These are phyloP conservation scores for Orthonyx spaldingii DNA, from an alignment of 2,113 vertebrate genomes.

Conservation along the genomic window DNA sequence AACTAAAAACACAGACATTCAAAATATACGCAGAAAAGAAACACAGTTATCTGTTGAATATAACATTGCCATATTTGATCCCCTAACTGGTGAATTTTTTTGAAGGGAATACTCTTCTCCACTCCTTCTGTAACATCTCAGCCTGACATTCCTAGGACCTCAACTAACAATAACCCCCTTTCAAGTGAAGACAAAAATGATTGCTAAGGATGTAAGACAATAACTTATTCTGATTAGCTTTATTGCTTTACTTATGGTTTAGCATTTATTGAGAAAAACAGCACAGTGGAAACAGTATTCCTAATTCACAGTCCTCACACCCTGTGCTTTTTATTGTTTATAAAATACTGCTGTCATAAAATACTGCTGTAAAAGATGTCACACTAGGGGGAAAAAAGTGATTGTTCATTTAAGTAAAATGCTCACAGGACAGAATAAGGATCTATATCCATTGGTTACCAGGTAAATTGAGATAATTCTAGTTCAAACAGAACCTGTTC, in stretches of 20 bases:
- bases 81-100: not conserved
- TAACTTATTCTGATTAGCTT: not conserved
- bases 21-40: not conserved
- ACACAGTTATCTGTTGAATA: not conserved
- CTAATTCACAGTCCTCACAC: not conserved
- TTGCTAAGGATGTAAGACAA: not conserved
- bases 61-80: not conserved
- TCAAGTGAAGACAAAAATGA: not conserved
- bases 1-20: not conserved
- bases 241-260: not conserved
- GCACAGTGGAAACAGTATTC: not conserved
- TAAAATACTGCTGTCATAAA: not conserved
- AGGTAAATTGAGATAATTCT: slow-evolving; percentile 5
- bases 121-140: not conserved
- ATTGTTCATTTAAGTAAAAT: slow-evolving; percentile 15
- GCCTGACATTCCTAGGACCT: not conserved
- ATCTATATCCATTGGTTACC: not conserved
- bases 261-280: not conserved
- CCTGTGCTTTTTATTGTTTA: not conserved
- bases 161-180: not conserved
- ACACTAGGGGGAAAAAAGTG: not conserved
- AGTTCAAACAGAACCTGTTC: slow-evolving; percentile 28
- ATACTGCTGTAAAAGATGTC: not conserved
- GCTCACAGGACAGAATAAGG: not conserved
- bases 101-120: not conserved